Evolutionary conservation across 2,113 vertebrate genomes (phyloP).

Genomic region (Todiramphus chloris): DNA sequence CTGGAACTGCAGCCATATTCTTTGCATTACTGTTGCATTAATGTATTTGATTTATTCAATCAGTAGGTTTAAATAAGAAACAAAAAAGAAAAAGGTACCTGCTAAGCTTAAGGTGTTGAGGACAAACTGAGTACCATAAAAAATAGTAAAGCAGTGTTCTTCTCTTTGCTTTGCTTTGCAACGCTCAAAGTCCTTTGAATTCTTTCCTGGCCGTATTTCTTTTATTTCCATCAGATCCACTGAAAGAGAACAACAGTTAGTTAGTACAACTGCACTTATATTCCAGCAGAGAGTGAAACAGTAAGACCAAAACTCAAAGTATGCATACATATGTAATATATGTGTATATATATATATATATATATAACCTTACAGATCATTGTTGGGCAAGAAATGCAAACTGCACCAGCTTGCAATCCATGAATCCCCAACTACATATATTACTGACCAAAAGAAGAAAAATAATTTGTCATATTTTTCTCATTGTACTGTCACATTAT

Average conservation of each 20-base stretch:
- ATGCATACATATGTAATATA: background rate
- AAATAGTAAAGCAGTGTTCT: conserved; percentile 88
- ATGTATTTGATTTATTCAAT: background rate
- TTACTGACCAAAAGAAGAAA: background rate
- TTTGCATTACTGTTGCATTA: background rate
- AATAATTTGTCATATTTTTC: background rate
- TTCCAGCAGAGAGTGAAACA: background rate
- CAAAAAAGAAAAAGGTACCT: conserved; percentile 70
- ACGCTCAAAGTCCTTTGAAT: conserved; percentile 94
- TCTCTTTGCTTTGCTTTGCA: conserved; percentile 86
- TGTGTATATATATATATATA: too few relatives aligned
- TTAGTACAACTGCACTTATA: background rate
- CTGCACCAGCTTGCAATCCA: background rate
- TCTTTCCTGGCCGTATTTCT: conserved; percentile 91
- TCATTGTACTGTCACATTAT: background rate
- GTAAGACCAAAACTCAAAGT: background rate
- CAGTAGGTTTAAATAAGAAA: background rate
- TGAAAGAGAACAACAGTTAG: conserved; percentile 65
- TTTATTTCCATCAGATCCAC: conserved; percentile 96
- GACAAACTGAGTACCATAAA: conserved; percentile 93
- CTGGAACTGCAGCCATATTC: background rate
- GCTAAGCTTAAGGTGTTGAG: conserved; percentile 93
- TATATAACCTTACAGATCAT: background rate
- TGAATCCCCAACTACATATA: background rate
- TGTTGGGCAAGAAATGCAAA: background rate